Percentiles rank a stretch among this genome's conserved stretches.
These are phyloP conservation scores for Brachionus plicatilis DNA, from an alignment of 1,140 invertebrate species.

Conservation along the genomic window DNA sequence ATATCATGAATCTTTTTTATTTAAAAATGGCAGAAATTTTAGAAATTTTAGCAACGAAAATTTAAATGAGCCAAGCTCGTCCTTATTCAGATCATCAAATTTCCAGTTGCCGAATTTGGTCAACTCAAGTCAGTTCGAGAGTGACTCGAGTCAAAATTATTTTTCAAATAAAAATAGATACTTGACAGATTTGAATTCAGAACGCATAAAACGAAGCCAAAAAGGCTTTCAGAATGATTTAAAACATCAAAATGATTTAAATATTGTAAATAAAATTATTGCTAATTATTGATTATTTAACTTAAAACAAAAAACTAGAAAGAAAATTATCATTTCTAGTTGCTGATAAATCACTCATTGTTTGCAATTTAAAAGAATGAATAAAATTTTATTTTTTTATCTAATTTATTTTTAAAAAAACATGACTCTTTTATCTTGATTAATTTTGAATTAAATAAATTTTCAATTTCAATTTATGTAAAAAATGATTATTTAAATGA, in stretches of 20 bases:
- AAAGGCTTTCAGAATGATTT: background rate
- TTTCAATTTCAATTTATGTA: background rate
- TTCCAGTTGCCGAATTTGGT: constrained; percentile 3
- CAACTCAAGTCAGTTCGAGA: background rate
- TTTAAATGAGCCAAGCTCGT: background rate
- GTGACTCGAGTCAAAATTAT: background rate
- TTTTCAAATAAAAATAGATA: background rate
- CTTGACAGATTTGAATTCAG: background rate
- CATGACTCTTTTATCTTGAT: background rate
- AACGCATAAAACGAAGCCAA: background rate
- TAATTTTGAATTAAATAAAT: background rate
- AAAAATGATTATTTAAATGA: background rate
- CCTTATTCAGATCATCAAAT: background rate
- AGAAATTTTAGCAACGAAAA: background rate
- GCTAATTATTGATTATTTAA: constrained; percentile 3
- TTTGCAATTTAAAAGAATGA: background rate
- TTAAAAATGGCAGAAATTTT: background rate
- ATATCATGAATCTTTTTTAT: background rate
- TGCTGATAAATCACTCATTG: background rate
- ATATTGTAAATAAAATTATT: constrained; percentile 30
- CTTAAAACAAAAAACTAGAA: background rate
- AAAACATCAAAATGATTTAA: constrained; percentile 12
- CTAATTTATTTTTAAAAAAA: background rate
- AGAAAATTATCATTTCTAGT: background rate
- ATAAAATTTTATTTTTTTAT: background rate